Evolutionary conservation across 2,797 vertebrate species (phyloP).

Genomic region (Karalla daura): DNA sequence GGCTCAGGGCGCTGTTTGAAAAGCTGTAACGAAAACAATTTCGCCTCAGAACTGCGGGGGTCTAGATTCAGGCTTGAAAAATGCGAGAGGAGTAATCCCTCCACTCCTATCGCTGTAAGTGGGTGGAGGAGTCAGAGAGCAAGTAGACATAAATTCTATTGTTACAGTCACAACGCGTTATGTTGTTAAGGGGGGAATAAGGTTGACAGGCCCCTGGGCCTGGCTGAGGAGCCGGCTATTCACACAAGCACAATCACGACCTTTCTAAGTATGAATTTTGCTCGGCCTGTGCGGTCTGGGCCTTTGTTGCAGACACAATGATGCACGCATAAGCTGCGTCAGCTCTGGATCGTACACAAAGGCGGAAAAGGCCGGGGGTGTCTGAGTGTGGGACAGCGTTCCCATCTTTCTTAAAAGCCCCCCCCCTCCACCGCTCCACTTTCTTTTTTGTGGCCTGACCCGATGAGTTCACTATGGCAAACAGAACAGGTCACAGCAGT

Average conservation of each 20-base stretch:
- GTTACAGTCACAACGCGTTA: conserved; percentile 60
- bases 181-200: conserved; percentile 61
- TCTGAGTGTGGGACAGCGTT: conserved; percentile 37
- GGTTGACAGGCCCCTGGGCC: conserved; percentile 67
- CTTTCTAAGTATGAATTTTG: conserved; percentile 74
- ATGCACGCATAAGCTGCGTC: conserved; percentile 41
- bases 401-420: conserved; percentile 50
- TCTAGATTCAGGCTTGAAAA: conserved; percentile 52
- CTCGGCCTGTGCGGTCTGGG: conserved; percentile 45
- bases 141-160: conserved; percentile 60
- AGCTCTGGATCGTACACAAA: conserved; percentile 41
- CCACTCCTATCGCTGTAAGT: conserved; percentile 37
- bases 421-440: too few relatives aligned
- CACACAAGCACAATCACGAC: conserved; percentile 70
- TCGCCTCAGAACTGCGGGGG: conserved; percentile 47
- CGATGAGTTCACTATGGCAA: conserved; percentile 25
- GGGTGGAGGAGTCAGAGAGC: conserved; percentile 25
- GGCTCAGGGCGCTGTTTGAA: conserved; percentile 50
- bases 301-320: conserved; percentile 72
- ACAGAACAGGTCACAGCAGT: background rate
- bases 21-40: conserved; percentile 63
- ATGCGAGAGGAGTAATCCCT: conserved; percentile 48
- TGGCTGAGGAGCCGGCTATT: conserved; percentile 61
- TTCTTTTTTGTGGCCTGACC: conserved; percentile 27
- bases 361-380: conserved; percentile 44